phyloP scores from a whole-genome alignment of 2,888 invertebrate species.

The Melinaea menophilus region DNA sequence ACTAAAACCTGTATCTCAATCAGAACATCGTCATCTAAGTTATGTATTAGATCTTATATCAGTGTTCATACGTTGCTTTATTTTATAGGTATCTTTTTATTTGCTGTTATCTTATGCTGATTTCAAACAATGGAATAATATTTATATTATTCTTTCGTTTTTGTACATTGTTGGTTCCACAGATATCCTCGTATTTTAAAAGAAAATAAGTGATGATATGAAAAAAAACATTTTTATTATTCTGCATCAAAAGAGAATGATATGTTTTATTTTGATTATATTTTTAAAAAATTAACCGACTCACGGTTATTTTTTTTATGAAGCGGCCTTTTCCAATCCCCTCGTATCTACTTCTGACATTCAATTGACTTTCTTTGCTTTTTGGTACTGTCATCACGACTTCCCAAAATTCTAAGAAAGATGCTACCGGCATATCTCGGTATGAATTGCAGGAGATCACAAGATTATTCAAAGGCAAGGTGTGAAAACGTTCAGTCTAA shows the following conservation, averaged over 20 bases:
- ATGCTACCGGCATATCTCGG: slow-evolving; percentile 27
- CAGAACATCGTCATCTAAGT: slow-evolving; percentile 6
- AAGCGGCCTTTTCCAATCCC: too few relatives aligned
- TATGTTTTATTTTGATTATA: not conserved
- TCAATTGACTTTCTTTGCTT: slow-evolving; percentile 4
- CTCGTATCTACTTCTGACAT: not conserved
- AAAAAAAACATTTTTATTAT: too few relatives aligned
- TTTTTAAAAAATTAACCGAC: too few relatives aligned
- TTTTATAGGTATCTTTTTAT: not conserved
- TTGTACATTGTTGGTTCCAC: too few relatives aligned
- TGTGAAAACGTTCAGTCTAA: slow-evolving; percentile 66
- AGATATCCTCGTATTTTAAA: too few relatives aligned
- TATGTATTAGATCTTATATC: slow-evolving; percentile 5
- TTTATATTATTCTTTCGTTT: too few relatives aligned
- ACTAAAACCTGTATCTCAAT: slow-evolving; percentile 6
- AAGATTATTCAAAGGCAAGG: slow-evolving; percentile 61
- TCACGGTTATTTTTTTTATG: too few relatives aligned
- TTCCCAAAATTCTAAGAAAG: slow-evolving; percentile 24
- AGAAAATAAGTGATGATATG: too few relatives aligned
- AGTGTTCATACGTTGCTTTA: not conserved
- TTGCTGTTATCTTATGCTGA: too few relatives aligned
- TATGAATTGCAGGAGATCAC: slow-evolving; percentile 46
- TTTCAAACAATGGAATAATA: too few relatives aligned
- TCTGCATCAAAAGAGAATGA: too few relatives aligned
- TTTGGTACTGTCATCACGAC: slow-evolving; percentile 6